Base-by-base conservation (phyloP, 2,113 vertebrate genomes). In the Lethenteron camtschaticum region DNA sequence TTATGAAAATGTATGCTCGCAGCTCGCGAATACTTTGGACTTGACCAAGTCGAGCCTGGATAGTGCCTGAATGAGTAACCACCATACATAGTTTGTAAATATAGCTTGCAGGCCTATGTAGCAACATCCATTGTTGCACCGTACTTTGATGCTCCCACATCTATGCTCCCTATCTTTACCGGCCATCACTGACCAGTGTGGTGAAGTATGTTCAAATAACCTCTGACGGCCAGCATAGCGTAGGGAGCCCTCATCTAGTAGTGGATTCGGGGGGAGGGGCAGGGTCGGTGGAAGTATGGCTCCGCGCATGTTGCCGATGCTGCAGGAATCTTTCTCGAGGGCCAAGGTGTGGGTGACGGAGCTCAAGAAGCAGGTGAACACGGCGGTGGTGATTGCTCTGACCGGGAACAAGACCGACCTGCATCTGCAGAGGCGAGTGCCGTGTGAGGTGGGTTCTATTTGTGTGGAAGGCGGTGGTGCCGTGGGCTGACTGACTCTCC, bases 401-500 rank as follows among this genome's bases (percentile, higher is more conserved):
- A 24, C 24, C n/a, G 63, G 63, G 24, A 66, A 66, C 63, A 66
- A 66, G 63, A 66, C 63, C 63, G 63, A 66, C 24, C 63, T 66
- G 9, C 9, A 11, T 24, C n/a, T 16, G n/a, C n/a, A 9, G 8
- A 66, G 63, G 24, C n/a, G n/a, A 9, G 63, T 66, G 63, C 24
- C 63, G 9, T 16, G 24, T 3, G 63, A 66, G 63, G 63, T 66
- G 63, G 41, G 41, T 41, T 41, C 41, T 41, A 41, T 41, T 41
- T 41, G 41, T 41, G 41, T 1, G 41, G 5, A 7, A 41, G 41
- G 41, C 41, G 41, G 41, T 41, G 41, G 41, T 5, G 41, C 5
- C 6, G 41, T 41, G 41, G 41, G 6, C 41, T 41, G 41, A 41
- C 41, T 41, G 41, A 41, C 41, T 41, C 41, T 41, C 41, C 41